These are phyloP conservation scores for Ascidia mentula DNA, from an alignment of 23 tunicate genomes.

Conservation along the genomic window DNA sequence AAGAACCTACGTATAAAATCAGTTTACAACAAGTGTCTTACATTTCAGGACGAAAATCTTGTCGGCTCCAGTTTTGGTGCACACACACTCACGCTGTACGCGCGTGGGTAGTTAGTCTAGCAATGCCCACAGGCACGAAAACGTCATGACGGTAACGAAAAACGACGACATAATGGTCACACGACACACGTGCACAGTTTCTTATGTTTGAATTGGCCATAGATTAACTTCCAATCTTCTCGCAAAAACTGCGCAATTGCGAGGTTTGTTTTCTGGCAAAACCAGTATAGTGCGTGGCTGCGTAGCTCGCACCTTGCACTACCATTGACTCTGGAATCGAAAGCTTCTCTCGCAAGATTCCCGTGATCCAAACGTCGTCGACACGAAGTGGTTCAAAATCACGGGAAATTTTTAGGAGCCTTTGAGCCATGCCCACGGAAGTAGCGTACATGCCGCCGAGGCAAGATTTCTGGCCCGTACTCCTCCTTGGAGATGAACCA, in stretches of 20 bases:
- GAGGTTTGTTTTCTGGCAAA: not conserved
- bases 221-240: not conserved
- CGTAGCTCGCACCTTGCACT: not conserved
- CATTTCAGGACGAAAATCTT: no score
- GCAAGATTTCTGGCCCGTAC: not conserved
- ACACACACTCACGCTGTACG: no score
- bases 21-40: no score
- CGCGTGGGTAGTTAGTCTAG: no score
- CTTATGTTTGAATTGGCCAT: not conserved
- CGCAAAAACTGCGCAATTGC: not conserved
- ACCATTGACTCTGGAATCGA: not conserved
- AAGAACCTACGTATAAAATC: no score
- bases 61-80: no score
- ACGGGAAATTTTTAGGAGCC: not conserved
- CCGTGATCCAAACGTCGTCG: constrained; percentile 1
- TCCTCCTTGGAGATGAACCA: not conserved
- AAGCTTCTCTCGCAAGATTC: not conserved
- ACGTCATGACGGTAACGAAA: no score
- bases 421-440: not conserved
- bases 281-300: not conserved
- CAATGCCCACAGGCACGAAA: no score
- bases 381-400: not conserved
- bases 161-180: no score
- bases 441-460: constrained; percentile 16
- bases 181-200: not conserved